These are phyloP conservation scores for Ophion obscuratus DNA, from an alignment of 2,888 invertebrate species.

Conservation along the genomic window DNA sequence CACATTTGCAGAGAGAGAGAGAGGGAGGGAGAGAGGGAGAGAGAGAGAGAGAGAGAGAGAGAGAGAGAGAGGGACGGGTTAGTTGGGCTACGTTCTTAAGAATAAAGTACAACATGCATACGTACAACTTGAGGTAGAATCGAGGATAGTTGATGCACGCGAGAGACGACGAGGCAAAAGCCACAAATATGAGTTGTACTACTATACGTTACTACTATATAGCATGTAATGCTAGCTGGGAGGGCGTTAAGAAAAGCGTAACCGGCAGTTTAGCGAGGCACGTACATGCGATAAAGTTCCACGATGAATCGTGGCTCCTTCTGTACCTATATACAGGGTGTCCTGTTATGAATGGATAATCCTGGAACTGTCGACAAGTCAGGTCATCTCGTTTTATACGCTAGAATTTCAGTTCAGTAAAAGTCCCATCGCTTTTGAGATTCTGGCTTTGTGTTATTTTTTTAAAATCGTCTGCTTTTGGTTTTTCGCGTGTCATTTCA, in stretches of 20 bases:
- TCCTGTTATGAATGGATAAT: too few species aligned
- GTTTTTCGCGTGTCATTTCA: too few species aligned
- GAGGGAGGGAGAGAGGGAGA: neutral
- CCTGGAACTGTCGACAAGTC: too few species aligned
- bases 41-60: neutral
- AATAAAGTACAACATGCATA: conserved; percentile 26
- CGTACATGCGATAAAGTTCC: conserved; percentile 65
- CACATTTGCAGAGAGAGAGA: conserved; percentile 1
- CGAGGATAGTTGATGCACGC: conserved; percentile 42
- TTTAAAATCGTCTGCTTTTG: too few species aligned
- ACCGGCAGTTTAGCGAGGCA: conserved; percentile 64
- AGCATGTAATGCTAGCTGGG: conserved; percentile 55
- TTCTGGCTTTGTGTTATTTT: too few species aligned
- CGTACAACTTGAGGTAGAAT: conserved; percentile 48
- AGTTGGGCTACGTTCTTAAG: conserved; percentile 16
- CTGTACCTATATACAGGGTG: neutral
- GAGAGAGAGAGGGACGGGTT: neutral
- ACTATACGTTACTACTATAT: conserved; percentile 30
- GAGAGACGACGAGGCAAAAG: conserved; percentile 34
- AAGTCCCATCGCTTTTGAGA: too few species aligned
- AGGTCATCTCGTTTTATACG: too few species aligned
- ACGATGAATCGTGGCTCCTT: conserved; percentile 46
- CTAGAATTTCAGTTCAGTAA: too few species aligned
- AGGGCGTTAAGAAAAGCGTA: conserved; percentile 67
- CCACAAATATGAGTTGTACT: conserved; percentile 28